Evolutionary conservation across 2,113 vertebrate genomes (phyloP), one percentile per base, ranked within the genome.

Genomic region (Atractosteus spatula): DNA sequence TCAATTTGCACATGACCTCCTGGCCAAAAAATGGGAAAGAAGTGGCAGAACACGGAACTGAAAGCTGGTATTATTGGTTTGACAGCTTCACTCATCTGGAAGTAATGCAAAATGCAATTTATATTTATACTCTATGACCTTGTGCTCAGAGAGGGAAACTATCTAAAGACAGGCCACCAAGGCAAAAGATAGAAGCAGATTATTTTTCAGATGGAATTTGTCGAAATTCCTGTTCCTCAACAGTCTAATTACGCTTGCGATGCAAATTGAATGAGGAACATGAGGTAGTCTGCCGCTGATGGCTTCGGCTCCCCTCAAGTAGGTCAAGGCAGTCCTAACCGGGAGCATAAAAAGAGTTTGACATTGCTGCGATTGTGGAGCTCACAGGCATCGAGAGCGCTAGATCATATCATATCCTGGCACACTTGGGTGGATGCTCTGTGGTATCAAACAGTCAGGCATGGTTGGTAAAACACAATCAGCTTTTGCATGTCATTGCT

Each of bases 1-100:
- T 95, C 94, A 95, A 98, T 98, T 96, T 96, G 94, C 93, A 91
- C 91, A 94, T 96, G 96, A 98, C 94, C 95, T 91, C 86, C 81
- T 92, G 91, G 92, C 93, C 93, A 92, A 93, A 94, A 94, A 92
- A 89, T 90, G 91, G 93, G 94, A 86, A 91, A 93, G 93, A 96
- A 95, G 94, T 96, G 95, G 93, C 92, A 95, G 94, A 97, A 94
- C 90, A 92, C 83, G 84, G 92, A 85, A 94, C 93, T 96, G 95
- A 98, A 97, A 91, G 94, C 95, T 94, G 88, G 91, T 91, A 94
- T 97, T 95, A 99, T 97, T 94, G 93, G 87, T 93, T 93, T 96
- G 96, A 99, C 97, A 98, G 95, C 92, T 98, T 96, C 96, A 95
- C 93, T 96, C 96, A 96, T 96, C 95, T 95, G 93, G 92, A 96